Conservation (phyloP, 2,797 vertebrate species). For the Lagodon rhomboides region DNA sequence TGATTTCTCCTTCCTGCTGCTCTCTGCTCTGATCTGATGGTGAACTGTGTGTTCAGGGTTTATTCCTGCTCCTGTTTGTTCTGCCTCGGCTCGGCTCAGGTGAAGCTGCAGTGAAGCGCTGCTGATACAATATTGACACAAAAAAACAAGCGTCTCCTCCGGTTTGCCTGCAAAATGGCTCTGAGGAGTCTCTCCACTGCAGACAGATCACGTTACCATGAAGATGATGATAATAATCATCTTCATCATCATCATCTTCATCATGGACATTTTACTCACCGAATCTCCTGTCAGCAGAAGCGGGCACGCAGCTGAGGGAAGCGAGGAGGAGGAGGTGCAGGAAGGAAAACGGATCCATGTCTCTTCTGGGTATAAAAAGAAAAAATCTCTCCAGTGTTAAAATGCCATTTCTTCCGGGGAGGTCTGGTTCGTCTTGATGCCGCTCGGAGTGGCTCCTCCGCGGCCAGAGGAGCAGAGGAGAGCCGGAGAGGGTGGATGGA, state of each 20-base stretch:
- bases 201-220: neutral
- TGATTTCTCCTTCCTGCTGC: neutral
- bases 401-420: slow-evolving; percentile 52
- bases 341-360: slow-evolving; percentile 60
- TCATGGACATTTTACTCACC: slow-evolving; percentile 64
- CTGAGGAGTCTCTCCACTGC: neutral
- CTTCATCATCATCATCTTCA: neutral
- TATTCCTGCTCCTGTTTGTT: slow-evolving; percentile 30
- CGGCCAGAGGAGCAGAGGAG: slow-evolving; percentile 42
- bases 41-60: too few species aligned
- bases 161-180: slow-evolving; percentile 30
- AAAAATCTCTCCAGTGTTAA: slow-evolving; percentile 15
- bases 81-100: slow-evolving; percentile 38
- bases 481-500: slow-evolving; percentile 43
- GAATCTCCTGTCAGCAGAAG: slow-evolving; percentile 65
- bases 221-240: neutral
- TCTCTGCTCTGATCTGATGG: too few species aligned
- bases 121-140: slow-evolving; percentile 18
- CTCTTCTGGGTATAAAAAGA: neutral
- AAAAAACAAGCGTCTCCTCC: neutral
- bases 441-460: slow-evolving; percentile 38
- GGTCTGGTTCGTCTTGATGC: neutral
- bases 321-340: slow-evolving; percentile 36
- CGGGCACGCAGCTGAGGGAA: slow-evolving; percentile 42
- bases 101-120: slow-evolving; percentile 38